Base-by-base conservation (phyloP, 1,140 invertebrate genomes). In the Pristionchus pacificus region DNA sequence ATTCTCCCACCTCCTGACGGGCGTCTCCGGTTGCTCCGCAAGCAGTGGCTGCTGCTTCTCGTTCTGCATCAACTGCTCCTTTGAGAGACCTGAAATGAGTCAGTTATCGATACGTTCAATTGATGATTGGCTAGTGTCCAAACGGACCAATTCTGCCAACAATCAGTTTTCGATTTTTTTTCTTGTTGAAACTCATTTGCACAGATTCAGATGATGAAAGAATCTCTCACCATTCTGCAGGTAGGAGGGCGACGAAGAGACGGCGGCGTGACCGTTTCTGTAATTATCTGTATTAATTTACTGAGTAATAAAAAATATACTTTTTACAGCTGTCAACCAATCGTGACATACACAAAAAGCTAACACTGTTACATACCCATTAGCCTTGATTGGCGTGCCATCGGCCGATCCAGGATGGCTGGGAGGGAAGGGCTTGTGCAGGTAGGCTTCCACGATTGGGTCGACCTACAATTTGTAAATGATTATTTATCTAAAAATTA, bases 381-480 rank as follows among this genome's bases (percentile, higher is more conserved):
- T 49, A 6, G 38, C 19, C 38, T 49, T 73, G 2, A 62, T 60
- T n/a, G 71, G 71, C 13, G 71, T 68, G 24, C 59, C 63, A 29
- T 68, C 65, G 0, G 71, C 55, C 13, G 60, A 63, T 15, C 71
- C 71, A 19, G 71, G 71, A 19, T 59, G 25, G 32, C 71, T 73
- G 1, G 65, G 71, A 13, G 71, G 71, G 28, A 73, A 73, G 29
- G 71, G 71, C 27, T 73, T 73, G 55, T 73, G 71, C 0, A 73
- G 61, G 62, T 73, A 73, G 29, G 67, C 65, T 29, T 73, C 71
- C 30, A 73, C 71, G 25, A 73, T 73, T 25, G 71, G 71, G 49
- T 73, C 71, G 24, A 73, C 71, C 38, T 49, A 49, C 6, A 10
- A 49, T 10, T n/a, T n/a, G n/a, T n/a, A n/a, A n/a, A n/a, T n/a